Conservation (phyloP, 2,113 vertebrate genomes). For the Triplophysa siluroides region DNA sequence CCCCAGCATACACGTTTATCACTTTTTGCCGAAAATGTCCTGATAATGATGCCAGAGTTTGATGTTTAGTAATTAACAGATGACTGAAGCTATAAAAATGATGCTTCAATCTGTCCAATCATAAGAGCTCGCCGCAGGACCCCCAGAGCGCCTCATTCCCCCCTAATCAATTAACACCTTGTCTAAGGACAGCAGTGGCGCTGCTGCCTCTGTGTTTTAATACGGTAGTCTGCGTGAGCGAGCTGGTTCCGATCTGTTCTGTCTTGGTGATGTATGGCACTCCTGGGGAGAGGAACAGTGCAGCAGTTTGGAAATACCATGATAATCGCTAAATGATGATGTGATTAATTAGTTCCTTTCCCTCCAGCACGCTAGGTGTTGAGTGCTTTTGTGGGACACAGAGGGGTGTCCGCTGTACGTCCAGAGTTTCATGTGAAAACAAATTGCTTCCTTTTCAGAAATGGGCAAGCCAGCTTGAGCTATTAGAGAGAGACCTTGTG, state of each 20-base stretch:
- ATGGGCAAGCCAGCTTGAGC: conserved; percentile 36
- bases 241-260: conserved; percentile 53
- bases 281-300: conserved; percentile 61
- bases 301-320: conserved; percentile 57
- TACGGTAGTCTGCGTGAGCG: conserved; percentile 56
- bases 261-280: conserved; percentile 66
- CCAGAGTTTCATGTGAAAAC: conserved; percentile 9
- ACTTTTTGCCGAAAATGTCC: conserved; percentile 35
- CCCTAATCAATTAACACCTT: conserved; percentile 78
- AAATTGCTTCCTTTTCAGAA: conserved; percentile 46
- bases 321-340: conserved; percentile 74
- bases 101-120: conserved; percentile 70
- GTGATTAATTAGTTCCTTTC: conserved; percentile 72
- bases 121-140: conserved; percentile 64
- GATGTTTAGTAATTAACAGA: conserved; percentile 71
- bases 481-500: conserved; percentile 18
- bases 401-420: conserved; percentile 20
- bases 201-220: conserved; percentile 62
- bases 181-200: conserved; percentile 61
- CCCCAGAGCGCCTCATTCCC: conserved; percentile 63
- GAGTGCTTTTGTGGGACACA: conserved; percentile 28
- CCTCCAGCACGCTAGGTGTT: conserved; percentile 56
- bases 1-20: background rate
- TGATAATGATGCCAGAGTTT: conserved; percentile 61
- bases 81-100: conserved; percentile 71